Percentiles rank a stretch among this genome's conserved stretches.
Evolutionary conservation across 2,888 invertebrate genomes (phyloP).

Genomic region (Hirtodrosophila histrioides): DNA sequence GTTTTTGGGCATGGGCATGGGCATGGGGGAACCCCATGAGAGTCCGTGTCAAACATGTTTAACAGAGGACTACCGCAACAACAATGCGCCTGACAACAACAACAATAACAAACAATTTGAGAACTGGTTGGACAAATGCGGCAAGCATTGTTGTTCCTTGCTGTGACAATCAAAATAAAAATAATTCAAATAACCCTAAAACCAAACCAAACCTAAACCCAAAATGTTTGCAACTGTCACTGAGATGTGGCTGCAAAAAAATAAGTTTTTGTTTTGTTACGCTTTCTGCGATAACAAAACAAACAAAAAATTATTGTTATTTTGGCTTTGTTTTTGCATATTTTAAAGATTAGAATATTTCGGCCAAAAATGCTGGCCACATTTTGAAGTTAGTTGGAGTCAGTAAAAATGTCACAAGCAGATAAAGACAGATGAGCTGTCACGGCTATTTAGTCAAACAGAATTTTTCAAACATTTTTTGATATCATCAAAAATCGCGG

Average conservation of each 20-base stretch:
- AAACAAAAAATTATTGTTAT: constrained; percentile 10
- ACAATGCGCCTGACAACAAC: constrained; percentile 51
- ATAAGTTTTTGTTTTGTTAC: constrained; percentile 17
- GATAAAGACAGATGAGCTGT: constrained; percentile 33
- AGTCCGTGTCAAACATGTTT: constrained; percentile 74
- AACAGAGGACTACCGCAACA: constrained; percentile 74
- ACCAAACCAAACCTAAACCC: constrained; percentile 33
- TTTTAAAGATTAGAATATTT: constrained; percentile 55
- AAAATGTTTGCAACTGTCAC: constrained; percentile 73
- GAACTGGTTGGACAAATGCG: constrained; percentile 42
- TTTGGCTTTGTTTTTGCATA: constrained; percentile 42
- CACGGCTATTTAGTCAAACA: constrained; percentile 19
- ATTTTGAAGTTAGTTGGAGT: constrained; percentile 15
- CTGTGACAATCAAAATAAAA: constrained; percentile 72
- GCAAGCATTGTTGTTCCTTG: constrained; percentile 18
- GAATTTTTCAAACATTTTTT: neutral
- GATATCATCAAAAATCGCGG: neutral
- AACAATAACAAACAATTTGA: constrained; percentile 61
- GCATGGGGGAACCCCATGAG: constrained; percentile 64
- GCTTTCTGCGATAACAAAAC: constrained; percentile 8
- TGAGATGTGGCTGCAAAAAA: constrained; percentile 27
- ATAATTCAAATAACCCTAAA: constrained; percentile 53
- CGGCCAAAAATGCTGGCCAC: constrained; percentile 29
- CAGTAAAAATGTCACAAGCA: constrained; percentile 28
- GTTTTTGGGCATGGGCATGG: neutral